These are phyloP conservation scores for Arenicola marina DNA, from an alignment of 2,888 invertebrate genomes.

Conservation along the genomic window DNA sequence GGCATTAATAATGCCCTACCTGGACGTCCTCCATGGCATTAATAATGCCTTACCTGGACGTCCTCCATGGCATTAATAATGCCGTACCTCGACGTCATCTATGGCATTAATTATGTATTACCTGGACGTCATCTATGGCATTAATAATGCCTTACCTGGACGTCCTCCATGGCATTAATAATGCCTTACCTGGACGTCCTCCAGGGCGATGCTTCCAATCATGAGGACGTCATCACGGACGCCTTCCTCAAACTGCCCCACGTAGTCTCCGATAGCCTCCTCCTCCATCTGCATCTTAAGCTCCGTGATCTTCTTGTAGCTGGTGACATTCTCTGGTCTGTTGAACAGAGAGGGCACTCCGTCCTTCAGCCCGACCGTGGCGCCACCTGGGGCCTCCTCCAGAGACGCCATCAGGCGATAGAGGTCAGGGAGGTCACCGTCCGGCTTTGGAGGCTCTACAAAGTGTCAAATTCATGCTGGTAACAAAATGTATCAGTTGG, in stretches of 20 bases:
- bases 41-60: no score
- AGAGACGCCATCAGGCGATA: constrained; percentile 47
- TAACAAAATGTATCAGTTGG: background rate
- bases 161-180: no score
- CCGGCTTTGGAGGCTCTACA: constrained; percentile 45
- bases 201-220: constrained; percentile 52
- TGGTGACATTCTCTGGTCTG: constrained; percentile 48
- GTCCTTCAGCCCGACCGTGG: constrained; percentile 21
- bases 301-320: constrained; percentile 42
- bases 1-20: no score
- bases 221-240: constrained; percentile 53
- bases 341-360: constrained; percentile 52
- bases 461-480: constrained; percentile 2
- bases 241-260: constrained; percentile 49
- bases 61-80: no score
- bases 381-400: constrained; percentile 44
- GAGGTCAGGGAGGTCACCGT: constrained; percentile 49
- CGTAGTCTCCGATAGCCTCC: constrained; percentile 45
- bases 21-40: no score
- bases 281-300: constrained; percentile 49
- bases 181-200: constrained; percentile 48
- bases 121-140: no score
- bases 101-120: no score
- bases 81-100: no score
- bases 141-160: no score